phyloP scores from a whole-genome alignment of 64 coral and sea anemone species.

The Porites lutea region DNA sequence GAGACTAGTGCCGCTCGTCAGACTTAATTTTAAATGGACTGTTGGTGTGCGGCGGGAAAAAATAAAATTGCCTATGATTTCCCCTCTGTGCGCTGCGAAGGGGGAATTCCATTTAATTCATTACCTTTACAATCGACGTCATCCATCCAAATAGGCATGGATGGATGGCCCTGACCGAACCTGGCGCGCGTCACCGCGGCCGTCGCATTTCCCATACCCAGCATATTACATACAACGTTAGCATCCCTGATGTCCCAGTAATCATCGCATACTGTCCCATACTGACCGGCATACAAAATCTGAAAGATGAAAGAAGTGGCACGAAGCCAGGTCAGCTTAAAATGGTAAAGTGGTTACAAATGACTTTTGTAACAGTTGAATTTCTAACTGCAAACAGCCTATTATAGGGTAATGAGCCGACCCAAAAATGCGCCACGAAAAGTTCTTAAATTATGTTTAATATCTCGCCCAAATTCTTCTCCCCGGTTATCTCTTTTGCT shows the following conservation, averaged over 20 bases:
- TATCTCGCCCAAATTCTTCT: too few relatives aligned
- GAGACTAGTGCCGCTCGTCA: too few relatives aligned
- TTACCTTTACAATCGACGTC: conserved; percentile 57
- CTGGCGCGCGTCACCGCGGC: not conserved
- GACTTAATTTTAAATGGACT: too few relatives aligned
- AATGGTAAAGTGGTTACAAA: not conserved
- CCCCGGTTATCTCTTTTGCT: too few relatives aligned
- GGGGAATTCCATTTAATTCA: not conserved
- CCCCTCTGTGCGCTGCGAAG: too few relatives aligned
- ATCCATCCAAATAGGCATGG: conserved; percentile 53
- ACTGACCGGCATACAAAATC: conserved; percentile 24
- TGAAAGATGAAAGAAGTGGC: not conserved
- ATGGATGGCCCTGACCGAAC: not conserved
- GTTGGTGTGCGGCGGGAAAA: too few relatives aligned
- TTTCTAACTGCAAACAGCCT: too few relatives aligned
- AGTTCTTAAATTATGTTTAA: too few relatives aligned
- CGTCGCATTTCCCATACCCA: conserved; percentile 65
- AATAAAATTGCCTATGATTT: too few relatives aligned
- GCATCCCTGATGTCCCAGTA: conserved; percentile 57
- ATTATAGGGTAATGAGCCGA: too few relatives aligned
- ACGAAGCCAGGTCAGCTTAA: not conserved
- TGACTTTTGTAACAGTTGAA: too few relatives aligned
- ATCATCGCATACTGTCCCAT: conserved; percentile 68
- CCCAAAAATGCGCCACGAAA: too few relatives aligned
- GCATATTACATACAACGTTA: conserved; percentile 54